Conservation (phyloP, 2,113 vertebrate genomes). For the Puntigrus tetrazona region DNA sequence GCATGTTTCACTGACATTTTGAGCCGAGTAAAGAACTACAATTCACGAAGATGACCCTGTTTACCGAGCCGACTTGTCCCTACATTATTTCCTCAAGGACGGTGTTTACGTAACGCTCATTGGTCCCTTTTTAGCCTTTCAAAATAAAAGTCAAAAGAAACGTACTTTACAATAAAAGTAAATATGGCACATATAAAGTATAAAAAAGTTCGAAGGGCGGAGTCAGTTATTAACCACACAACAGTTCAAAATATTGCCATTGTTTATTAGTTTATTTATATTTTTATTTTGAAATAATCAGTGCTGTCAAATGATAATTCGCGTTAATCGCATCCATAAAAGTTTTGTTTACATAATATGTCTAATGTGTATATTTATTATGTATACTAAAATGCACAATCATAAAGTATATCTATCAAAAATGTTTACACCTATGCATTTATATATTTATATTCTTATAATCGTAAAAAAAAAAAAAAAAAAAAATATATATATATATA, state of each 20-base stretch:
- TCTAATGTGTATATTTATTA: too few relatives aligned
- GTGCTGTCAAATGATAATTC: too few relatives aligned
- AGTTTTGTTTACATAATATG: too few relatives aligned
- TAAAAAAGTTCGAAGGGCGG: neutral
- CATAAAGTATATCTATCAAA: too few relatives aligned
- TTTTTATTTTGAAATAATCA: neutral
- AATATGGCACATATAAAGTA: neutral
- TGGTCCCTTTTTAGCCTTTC: constrained; percentile 37
- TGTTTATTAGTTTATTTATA: neutral
- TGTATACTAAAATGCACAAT: too few relatives aligned
- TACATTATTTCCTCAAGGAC: constrained; percentile 44
- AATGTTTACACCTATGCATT: too few relatives aligned
- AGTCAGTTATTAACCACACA: neutral
- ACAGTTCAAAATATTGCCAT: neutral
- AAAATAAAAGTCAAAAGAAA: neutral
- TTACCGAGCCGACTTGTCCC: neutral
- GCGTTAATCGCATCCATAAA: too few relatives aligned
- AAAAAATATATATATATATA: too few relatives aligned
- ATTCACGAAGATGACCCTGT: neutral
- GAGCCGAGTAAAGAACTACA: neutral
- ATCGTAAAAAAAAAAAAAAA: too few relatives aligned
- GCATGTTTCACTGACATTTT: constrained; percentile 82
- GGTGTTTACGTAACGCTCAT: constrained; percentile 49
- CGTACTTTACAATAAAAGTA: neutral
- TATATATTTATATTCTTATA: too few relatives aligned